phyloP scores from a whole-genome alignment of 2,113 vertebrate genomes.

The Anas platyrhynchos region DNA sequence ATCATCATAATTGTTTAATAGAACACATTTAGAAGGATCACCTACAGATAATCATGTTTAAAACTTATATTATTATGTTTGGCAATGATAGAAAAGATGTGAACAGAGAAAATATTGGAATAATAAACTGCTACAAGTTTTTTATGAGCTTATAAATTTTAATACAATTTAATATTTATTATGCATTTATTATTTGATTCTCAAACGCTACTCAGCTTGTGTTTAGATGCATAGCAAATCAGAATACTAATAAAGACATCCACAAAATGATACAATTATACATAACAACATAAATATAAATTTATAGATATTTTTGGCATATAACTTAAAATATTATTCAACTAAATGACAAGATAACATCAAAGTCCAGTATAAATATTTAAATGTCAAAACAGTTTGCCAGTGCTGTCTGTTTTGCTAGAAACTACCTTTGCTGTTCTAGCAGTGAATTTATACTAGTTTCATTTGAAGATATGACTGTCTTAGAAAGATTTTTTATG shows the following conservation, averaged over 20 bases:
- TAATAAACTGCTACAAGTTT: rapidly evolving
- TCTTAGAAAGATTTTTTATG: background rate
- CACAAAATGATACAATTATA: background rate
- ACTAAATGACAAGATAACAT: background rate
- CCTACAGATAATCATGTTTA: background rate
- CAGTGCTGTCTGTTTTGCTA: background rate
- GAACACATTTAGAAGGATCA: background rate
- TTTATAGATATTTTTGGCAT: background rate
- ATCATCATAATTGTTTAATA: background rate
- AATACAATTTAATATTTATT: background rate
- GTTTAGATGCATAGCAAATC: background rate
- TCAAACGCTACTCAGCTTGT: background rate
- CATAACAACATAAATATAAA: background rate
- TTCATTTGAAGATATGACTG: background rate
- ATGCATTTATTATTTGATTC: background rate
- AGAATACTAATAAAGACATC: background rate
- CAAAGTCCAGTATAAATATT: background rate
- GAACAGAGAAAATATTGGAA: background rate
- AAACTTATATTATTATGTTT: background rate
- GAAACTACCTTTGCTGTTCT: background rate
- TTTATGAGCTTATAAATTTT: background rate
- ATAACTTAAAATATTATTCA: background rate
- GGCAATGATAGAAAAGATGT: background rate
- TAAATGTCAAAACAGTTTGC: background rate
- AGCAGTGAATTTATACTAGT: background rate